Base-by-base conservation (phyloP, 2,888 invertebrate species). In the Lepeophtheirus nordmannii region DNA sequence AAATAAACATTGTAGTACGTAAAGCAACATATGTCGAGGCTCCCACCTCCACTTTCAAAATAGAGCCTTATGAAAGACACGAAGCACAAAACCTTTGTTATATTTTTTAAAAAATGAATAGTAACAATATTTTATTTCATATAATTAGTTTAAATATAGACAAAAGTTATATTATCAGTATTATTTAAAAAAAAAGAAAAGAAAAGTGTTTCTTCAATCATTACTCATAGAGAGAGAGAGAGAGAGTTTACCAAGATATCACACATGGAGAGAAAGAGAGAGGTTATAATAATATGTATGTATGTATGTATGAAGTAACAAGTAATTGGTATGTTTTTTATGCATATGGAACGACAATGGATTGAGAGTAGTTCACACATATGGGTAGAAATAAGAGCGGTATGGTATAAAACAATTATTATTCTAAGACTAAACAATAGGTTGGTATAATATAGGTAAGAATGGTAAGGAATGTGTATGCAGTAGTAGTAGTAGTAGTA, bases 261-360 rank as follows among this genome's bases (percentile, higher is more conserved):
- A 46, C 53, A 46, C 53, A 46, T n/a, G 14, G 53, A 46, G 53
- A 46, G 41, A 41, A 14, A 41, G 41, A 41, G 53, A 46, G 53
- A 46, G 8, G 8, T 5, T 46, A 17, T 5, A n/a, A 46, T 17
- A n/a, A 46, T 30, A 17, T 41, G 41, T 41, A 41, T 41, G 41
- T 11, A 41, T 41, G 11, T 46, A 46, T 46, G 53, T 46, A 46
- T n/a, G 8, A n/a, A 17, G 53, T 46, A n/a, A 14, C 17, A 17
- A n/a, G 53, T 46, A 5, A 46, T 17, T 46, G 53, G 14, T 46
- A 5, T 17, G 53, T 46, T 5, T 46, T 30, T 2, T 30, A 30
- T 30, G 30, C 30, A 30, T 30, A 30, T 30, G 30, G 30, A 7
- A 7, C n/a, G 7, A 30, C 30, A 30, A 30, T 30, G 30, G 3